A percentile compares a stretch with the other conserved stretches of the same genome.
Evolutionary conservation across 2,113 vertebrate species (phyloP).

Genomic region (Sphyrna mokarran): DNA sequence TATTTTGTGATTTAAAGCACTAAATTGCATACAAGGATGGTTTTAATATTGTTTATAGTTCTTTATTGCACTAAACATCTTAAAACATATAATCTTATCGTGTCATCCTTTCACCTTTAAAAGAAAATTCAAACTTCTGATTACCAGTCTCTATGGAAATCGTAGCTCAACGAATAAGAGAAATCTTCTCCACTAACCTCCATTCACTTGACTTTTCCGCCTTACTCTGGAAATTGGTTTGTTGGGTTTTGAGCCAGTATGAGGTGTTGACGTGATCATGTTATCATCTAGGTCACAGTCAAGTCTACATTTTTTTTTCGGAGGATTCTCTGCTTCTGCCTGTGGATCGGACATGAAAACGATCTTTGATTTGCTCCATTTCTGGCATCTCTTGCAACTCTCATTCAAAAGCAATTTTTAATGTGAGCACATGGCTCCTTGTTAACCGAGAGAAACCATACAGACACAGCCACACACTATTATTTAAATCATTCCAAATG

Average conservation of each 20-base stretch:
- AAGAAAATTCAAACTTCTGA: background rate
- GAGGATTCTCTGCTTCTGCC: conserved; percentile 83
- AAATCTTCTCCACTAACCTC: conserved; percentile 62
- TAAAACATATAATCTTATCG: background rate
- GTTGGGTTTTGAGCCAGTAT: conserved; percentile 64
- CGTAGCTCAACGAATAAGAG: background rate
- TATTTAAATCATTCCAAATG: background rate
- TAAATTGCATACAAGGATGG: too few species aligned
- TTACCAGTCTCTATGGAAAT: background rate
- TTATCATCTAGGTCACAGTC: conserved; percentile 83
- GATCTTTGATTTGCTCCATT: background rate
- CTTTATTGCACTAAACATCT: background rate
- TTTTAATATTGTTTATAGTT: background rate
- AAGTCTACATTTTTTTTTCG: conserved; percentile 73
- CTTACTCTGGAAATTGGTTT: conserved; percentile 70
- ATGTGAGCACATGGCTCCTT: background rate
- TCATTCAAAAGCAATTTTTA: background rate
- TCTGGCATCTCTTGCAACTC: background rate
- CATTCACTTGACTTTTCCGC: conserved; percentile 79
- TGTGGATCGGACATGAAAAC: conserved; percentile 43
- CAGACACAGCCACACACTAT: too few species aligned
- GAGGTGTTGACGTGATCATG: conserved; percentile 82
- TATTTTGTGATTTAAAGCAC: too few species aligned
- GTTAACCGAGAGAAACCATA: background rate
- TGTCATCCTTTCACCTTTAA: background rate